Percentiles rank a stretch among this genome's conserved stretches.
These are phyloP conservation scores for Aphidius gifuensis DNA, from an alignment of 1,140 invertebrate genomes.

Conservation along the genomic window DNA sequence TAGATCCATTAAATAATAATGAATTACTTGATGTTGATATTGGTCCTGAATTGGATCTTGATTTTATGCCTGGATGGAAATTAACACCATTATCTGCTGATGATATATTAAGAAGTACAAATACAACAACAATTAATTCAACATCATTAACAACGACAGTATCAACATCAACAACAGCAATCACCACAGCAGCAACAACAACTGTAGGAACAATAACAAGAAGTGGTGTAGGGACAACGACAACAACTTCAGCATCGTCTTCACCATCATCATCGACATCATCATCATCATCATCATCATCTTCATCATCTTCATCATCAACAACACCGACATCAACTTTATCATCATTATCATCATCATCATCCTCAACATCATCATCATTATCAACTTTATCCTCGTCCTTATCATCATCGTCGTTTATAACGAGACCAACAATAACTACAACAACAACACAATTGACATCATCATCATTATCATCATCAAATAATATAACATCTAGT, in stretches of 20 bases:
- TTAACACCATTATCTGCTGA: constrained; percentile 66
- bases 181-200: no score
- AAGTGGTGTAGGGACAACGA: neutral
- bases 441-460: constrained; percentile 19
- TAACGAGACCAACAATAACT: constrained; percentile 26
- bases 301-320: no score
- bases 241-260: no score
- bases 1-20: constrained; percentile 79
- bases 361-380: no score
- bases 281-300: no score
- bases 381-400: no score
- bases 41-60: constrained; percentile 56
- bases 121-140: constrained; percentile 32
- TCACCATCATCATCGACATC: no score
- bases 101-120: constrained; percentile 61
- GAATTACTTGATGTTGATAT: constrained; percentile 63
- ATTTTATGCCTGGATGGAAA: constrained; percentile 65
- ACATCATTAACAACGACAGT: constrained; percentile 25
- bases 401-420: neutral
- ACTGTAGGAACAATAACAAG: constrained; percentile 1
- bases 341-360: no score
- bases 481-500: constrained; percentile 13
- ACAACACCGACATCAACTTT: no score
- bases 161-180: constrained; percentile 28
- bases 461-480: constrained; percentile 16